Evolutionary conservation across 1,140 invertebrate genomes (phyloP).

Genomic region (Coptotermes formosanus): DNA sequence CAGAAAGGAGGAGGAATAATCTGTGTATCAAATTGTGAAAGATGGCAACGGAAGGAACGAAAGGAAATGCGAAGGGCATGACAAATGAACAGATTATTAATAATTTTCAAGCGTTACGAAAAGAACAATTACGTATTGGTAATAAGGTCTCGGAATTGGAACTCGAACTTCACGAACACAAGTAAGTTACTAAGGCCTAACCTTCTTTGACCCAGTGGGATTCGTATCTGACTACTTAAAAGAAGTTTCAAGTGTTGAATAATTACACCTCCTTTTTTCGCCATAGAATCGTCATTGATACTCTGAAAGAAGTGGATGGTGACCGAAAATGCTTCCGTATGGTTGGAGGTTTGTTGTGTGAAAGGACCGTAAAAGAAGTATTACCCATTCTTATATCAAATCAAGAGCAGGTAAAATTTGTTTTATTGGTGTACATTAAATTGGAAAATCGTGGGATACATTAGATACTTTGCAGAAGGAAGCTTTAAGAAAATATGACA

Average conservation of each 20-base stretch:
- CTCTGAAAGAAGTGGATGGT: slow-evolving; percentile 80
- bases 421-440: background rate
- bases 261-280: background rate
- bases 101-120: slow-evolving; percentile 81
- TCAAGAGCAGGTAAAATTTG: slow-evolving; percentile 67
- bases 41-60: slow-evolving; percentile 29
- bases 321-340: slow-evolving; percentile 90
- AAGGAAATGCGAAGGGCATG: slow-evolving; percentile 41
- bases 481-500: too few relatives aligned
- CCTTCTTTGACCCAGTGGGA: slow-evolving; percentile 36
- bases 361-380: slow-evolving; percentile 88
- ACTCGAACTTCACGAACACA: slow-evolving; percentile 91
- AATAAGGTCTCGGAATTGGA: slow-evolving; percentile 89
- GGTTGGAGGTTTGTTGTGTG: slow-evolving; percentile 90
- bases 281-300: slow-evolving; percentile 90
- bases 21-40: background rate
- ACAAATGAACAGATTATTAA: slow-evolving; percentile 77
- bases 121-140: slow-evolving; percentile 81
- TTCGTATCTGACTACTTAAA: background rate
- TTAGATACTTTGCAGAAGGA: too few relatives aligned
- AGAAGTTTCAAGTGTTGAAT: too few relatives aligned
- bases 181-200: slow-evolving; percentile 62
- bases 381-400: slow-evolving; percentile 81
- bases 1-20: background rate
- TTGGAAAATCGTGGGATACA: too few relatives aligned